phyloP scores from a whole-genome alignment of 1,140 invertebrate genomes.

The Neodiprion virginianus region DNA sequence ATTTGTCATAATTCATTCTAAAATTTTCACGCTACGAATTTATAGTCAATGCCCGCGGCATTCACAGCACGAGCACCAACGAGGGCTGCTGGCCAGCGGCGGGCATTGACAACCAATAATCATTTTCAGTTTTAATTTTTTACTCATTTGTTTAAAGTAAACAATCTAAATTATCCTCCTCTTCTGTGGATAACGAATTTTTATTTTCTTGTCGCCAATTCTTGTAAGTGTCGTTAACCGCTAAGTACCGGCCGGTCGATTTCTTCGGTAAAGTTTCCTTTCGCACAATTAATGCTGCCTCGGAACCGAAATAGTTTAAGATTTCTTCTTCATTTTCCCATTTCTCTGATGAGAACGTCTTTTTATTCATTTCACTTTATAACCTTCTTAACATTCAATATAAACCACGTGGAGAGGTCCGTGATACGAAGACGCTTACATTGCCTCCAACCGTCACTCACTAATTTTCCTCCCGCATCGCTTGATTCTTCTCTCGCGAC shows the following conservation, averaged over 20 bases:
- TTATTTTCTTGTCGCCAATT: constrained; percentile 18
- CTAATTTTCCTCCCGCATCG: no score
- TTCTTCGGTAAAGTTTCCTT: constrained; percentile 15
- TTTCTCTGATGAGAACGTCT: no score
- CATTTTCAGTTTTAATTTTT: constrained; percentile 17
- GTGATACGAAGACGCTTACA: no score
- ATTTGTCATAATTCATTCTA: constrained; percentile 9
- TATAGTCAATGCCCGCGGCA: constrained; percentile 13
- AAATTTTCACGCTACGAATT: constrained; percentile 10
- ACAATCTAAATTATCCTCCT: constrained; percentile 25
- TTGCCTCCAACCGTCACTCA: no score
- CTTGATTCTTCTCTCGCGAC: no score
- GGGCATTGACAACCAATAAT: no score
- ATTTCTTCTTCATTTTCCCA: neutral
- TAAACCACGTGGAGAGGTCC: no score
- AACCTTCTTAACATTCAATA: no score
- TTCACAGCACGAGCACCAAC: neutral
- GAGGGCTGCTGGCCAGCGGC: no score
- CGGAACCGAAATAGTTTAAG: neutral
- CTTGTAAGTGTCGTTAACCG: neutral
- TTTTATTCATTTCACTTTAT: no score
- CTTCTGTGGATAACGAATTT: constrained; percentile 11
- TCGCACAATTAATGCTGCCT: constrained; percentile 9
- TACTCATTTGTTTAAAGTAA: constrained; percentile 26
- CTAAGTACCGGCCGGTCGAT: constrained; percentile 7